These are phyloP conservation scores for Serripes groenlandicus DNA, from an alignment of 2,888 invertebrate species.

Conservation along the genomic window DNA sequence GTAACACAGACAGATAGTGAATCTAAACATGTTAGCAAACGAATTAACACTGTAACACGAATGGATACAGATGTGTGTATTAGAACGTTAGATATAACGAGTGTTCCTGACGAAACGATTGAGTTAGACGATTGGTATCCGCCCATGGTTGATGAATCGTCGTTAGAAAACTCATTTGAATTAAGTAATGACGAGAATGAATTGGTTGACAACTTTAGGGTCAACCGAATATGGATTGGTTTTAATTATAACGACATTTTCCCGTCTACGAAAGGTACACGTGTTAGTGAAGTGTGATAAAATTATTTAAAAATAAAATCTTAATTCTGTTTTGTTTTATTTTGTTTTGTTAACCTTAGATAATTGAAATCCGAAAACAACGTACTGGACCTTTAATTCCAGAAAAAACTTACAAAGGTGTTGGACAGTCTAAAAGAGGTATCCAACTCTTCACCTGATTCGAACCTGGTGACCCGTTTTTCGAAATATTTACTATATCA, in stretches of 20 bases:
- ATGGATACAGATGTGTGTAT: too few relatives aligned
- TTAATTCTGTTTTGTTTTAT: not conserved
- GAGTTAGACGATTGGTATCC: not conserved
- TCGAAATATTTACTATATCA: too few relatives aligned
- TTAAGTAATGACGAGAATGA: not conserved
- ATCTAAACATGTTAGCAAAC: too few relatives aligned
- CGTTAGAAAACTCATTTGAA: not conserved
- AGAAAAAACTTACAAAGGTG: too few relatives aligned
- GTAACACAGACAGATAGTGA: too few relatives aligned
- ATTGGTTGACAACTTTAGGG: not conserved
- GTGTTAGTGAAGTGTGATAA: not conserved
- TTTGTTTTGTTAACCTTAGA: too few relatives aligned
- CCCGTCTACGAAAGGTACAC: not conserved
- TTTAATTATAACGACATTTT: not conserved
- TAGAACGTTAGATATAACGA: constrained; percentile 14
- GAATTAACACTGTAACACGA: too few relatives aligned
- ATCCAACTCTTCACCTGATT: too few relatives aligned
- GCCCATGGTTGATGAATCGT: not conserved
- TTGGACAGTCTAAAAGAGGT: too few relatives aligned
- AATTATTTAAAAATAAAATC: not conserved
- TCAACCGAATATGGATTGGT: constrained; percentile 11
- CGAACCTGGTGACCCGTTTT: too few relatives aligned
- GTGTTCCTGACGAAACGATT: not conserved
- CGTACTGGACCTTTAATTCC: too few relatives aligned
- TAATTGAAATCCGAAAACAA: too few relatives aligned